Conservation (phyloP, 2,113 vertebrate genomes). For the Mirza zaza region DNA sequence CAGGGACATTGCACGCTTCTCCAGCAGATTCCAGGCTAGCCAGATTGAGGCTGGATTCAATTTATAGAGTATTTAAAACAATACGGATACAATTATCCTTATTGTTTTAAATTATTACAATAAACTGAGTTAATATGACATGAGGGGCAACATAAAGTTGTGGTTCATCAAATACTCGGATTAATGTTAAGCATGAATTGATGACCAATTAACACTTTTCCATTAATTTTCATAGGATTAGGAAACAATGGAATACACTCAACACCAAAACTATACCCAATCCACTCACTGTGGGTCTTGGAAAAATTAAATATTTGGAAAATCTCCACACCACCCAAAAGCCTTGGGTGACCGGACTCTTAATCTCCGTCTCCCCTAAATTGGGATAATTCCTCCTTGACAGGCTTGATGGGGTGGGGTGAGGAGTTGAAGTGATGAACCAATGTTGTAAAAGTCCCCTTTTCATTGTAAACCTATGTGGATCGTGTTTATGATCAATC, state of each 20-base stretch:
- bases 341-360: not conserved
- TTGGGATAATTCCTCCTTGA: not conserved
- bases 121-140: slow-evolving; percentile 71
- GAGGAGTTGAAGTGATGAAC: not conserved
- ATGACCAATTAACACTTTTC: slow-evolving; percentile 65
- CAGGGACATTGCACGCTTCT: not conserved
- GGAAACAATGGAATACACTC: slow-evolving; percentile 55
- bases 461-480: not conserved
- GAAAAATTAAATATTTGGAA: not conserved
- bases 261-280: slow-evolving; percentile 32
- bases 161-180: slow-evolving; percentile 60
- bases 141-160: slow-evolving; percentile 66
- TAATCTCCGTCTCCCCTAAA: slow-evolving; percentile 4
- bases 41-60: slow-evolving; percentile 67
- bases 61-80: slow-evolving; percentile 72
- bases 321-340: slow-evolving; percentile 26
- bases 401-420: not conserved
- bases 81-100: slow-evolving; percentile 67
- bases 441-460: not conserved
- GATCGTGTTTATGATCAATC: not conserved
- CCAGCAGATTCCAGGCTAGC: slow-evolving; percentile 21
- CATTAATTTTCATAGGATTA: slow-evolving; percentile 64
- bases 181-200: slow-evolving; percentile 65
- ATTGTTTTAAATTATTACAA: slow-evolving; percentile 73
- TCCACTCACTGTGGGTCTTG: slow-evolving; percentile 13